These are phyloP conservation scores for Tupaia tana DNA, from an alignment of 2,113 vertebrate genomes.

Conservation along the genomic window DNA sequence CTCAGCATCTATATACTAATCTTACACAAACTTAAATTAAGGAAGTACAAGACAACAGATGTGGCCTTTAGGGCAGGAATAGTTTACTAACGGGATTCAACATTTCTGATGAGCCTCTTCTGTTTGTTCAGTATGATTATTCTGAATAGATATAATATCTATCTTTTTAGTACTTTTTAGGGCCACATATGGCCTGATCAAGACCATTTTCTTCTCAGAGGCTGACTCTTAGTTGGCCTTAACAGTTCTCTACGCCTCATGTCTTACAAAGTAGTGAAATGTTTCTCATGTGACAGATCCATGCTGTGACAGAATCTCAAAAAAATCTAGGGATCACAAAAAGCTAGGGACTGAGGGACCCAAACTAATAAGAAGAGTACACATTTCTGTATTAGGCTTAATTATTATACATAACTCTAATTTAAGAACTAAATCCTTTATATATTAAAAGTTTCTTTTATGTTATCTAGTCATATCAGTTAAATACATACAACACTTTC, in stretches of 20 bases:
- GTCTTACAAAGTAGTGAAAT: neutral
- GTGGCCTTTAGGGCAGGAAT: neutral
- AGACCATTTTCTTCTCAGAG: neutral
- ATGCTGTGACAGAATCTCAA: neutral
- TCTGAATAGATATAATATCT: neutral
- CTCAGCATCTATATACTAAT: neutral
- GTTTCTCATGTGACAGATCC: neutral
- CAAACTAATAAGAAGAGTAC: neutral
- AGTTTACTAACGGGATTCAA: neutral
- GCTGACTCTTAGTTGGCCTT: neutral
- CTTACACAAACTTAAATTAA: neutral
- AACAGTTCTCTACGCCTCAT: neutral
- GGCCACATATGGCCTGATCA: too few relatives aligned
- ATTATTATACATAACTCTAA: neutral
- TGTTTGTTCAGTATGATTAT: neutral
- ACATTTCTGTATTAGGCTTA: neutral
- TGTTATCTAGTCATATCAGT: too few relatives aligned
- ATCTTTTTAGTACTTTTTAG: neutral
- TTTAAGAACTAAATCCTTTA: neutral
- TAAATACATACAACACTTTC: neutral
- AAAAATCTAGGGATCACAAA: neutral
- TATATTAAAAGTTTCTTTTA: neutral
- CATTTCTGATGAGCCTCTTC: neutral
- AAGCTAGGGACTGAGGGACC: neutral
- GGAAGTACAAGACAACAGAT: neutral